A percentile compares a stretch with the other conserved stretches of the same genome.
phyloP scores from a whole-genome alignment of 2,113 vertebrate species.

The Felis chaus region DNA sequence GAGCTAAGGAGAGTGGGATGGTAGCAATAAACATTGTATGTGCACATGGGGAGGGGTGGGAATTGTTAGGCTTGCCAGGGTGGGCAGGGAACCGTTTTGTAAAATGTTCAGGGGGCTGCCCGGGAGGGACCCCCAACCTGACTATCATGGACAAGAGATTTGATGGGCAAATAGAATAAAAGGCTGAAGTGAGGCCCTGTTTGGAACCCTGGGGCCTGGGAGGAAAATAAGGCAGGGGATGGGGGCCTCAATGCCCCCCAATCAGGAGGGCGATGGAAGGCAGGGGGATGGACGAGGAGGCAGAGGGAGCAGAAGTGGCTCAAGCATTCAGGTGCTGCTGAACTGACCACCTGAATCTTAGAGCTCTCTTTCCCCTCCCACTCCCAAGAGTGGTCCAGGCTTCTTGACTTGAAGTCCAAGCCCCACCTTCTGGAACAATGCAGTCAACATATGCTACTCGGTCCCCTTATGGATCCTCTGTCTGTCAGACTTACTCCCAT shows the following conservation, averaged over 20 bases:
- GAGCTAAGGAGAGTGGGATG: slow-evolving; percentile 25
- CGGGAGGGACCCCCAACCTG: slow-evolving; percentile 71
- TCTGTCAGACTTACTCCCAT: not conserved
- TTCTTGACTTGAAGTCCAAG: not conserved
- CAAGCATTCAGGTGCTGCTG: not conserved
- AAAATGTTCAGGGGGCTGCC: slow-evolving; percentile 78
- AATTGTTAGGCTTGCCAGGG: not conserved
- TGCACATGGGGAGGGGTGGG: slow-evolving; percentile 45
- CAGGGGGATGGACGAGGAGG: not conserved
- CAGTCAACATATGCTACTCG: not conserved
- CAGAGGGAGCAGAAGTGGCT: not conserved
- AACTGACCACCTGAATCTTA: not conserved
- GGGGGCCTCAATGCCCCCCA: not conserved
- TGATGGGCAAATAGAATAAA: slow-evolving; percentile 77
- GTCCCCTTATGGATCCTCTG: not conserved
- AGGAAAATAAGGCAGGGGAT: not conserved
- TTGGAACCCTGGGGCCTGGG: slow-evolving; percentile 50
- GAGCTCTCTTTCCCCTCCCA: not conserved
- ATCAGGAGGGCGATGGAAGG: too few species aligned
- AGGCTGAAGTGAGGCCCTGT: slow-evolving; percentile 47
- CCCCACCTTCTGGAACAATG: not conserved
- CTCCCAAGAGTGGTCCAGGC: not conserved
- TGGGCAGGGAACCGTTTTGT: slow-evolving; percentile 59
- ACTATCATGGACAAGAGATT: slow-evolving; percentile 71
- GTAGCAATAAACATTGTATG: not conserved